Base-by-base conservation (phyloP, 2,797 vertebrate genomes). In the Onychomys leucogaster region DNA sequence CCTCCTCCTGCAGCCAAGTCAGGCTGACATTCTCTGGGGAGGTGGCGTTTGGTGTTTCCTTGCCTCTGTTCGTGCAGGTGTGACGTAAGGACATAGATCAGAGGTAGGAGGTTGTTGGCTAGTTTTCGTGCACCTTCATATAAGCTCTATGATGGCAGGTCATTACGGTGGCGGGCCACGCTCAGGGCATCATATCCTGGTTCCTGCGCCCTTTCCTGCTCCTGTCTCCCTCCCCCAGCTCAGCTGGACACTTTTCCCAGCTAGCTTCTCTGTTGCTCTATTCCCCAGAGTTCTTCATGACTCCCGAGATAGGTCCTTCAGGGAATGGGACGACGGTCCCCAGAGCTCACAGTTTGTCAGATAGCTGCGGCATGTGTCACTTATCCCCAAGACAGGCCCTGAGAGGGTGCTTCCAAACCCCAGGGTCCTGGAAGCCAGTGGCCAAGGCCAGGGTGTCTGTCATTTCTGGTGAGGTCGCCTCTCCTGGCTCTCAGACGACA, bases 1-100 rank as follows among this genome's bases (percentile, higher is more conserved):
- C 7, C 71, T 55, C 63, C 23, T 32, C 43, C 5, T 29, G 17
- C 34, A 5, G 78, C 49, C 16, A 7, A 34, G 8, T 7, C 43
- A 55, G 65, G n/a, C 37, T 2, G 3, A 8, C 7, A 32, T 21
- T 71, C 32, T 27, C 17, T 37, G 23, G 14, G 0, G 1, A 57
- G 49, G 57, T 6, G 17, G 1, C 12, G 0, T 12, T 4, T 25
- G 11, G 32, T n/a, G 23, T 34, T n/a, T 2, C 0, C 41, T 1
- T 63, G 37, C n/a, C 73, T 29, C 14, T 29, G 29, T 34, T 4
- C 19, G 4, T 11, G 46, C 49, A 69, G 41, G 17, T 14, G 9
- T 9, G 37, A 17, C 27, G 3, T 34, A 0, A 0, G 41, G 46
- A 4, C 2, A 21, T 14, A 6, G 29, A 0, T 19, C 9, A 6